phyloP scores from a whole-genome alignment of 2,797 vertebrate species.

The Typhlichthys subterraneus region DNA sequence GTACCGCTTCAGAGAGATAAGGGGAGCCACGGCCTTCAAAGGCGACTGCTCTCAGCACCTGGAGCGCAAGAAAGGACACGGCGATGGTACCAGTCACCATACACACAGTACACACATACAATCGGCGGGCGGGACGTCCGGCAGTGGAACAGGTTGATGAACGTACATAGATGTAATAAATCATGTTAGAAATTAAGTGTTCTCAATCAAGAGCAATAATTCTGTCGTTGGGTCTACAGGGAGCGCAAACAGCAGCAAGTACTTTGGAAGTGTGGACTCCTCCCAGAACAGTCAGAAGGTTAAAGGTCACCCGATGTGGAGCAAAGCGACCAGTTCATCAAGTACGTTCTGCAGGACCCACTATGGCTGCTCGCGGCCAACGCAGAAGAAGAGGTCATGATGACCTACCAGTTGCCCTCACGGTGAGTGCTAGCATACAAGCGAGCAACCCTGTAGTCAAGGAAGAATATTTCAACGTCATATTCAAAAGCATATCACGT shows the following conservation, averaged over 20 bases:
- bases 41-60: slow-evolving; percentile 83
- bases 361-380: slow-evolving; percentile 85
- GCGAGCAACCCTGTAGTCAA: background rate
- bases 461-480: too few relatives aligned
- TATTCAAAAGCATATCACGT: too few relatives aligned
- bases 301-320: slow-evolving; percentile 63
- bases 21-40: slow-evolving; percentile 77
- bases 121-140: slow-evolving; percentile 57
- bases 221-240: slow-evolving; percentile 63
- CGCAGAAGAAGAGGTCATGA: slow-evolving; percentile 83
- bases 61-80: slow-evolving; percentile 61
- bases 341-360: slow-evolving; percentile 83
- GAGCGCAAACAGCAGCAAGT: slow-evolving; percentile 88
- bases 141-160: slow-evolving; percentile 64
- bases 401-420: slow-evolving; percentile 91
- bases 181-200: background rate
- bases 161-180: background rate
- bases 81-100: slow-evolving; percentile 52
- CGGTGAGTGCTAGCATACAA: slow-evolving; percentile 73
- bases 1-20: slow-evolving; percentile 82
- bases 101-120: too few relatives aligned
- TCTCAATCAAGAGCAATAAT: background rate
- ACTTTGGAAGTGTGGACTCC: slow-evolving; percentile 92
- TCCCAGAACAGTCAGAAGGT: slow-evolving; percentile 86
- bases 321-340: slow-evolving; percentile 72